Base-by-base conservation (phyloP, 2,797 vertebrate species). In the Aselliscus stoliczkanus region DNA sequence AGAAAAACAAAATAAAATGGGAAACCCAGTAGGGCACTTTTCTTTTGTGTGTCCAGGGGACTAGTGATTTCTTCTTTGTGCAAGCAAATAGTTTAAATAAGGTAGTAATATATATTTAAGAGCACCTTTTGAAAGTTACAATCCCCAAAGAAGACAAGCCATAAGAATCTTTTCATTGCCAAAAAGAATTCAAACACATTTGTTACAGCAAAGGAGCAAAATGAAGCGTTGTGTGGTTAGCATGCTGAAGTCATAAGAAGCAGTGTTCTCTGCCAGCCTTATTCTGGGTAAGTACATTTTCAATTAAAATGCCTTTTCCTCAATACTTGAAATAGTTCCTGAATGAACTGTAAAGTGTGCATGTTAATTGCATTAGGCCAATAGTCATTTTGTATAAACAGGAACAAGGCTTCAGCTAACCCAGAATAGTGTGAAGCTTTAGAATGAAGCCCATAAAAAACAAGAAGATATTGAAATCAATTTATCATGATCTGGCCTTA, bases 281-380 rank as follows among this genome's bases (percentile, higher is more conserved):
- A 94, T 90, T 90, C 84, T 1, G 0, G 94, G 54, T 56, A 96
- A 96, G 20, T 76, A 27, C 84, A 92, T 97, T 97, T 87, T 81
- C 94, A 95, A 93, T 88, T 97, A 83, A 88, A 95, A 70, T 92
- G 15, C 21, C 77, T 89, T 97, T 97, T 96, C 88, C 64, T 97
- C 62, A 93, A 81, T 62, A 90, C 67, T 96, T 95, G 79, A 96
- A 97, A 96, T 65, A 83, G 37, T 96, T 91, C 85, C 73, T 92
- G 75, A 60, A 90, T 85, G 88, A 97, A 58, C 13, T 8, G 84
- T 94, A 87, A 91, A 84, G 54, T 64, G 37, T 34, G 69, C 76
- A 88, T 76, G 52, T 93, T 93, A 95, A 90, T 82, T 84, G 23
- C 31, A 87, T 80, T 96, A 94, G 96, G 77, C 23, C 95, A 97